Evolutionary conservation across 2,888 invertebrate genomes (phyloP), one percentile per base, ranked within the genome.

Genomic region (Copidosoma aretas): DNA sequence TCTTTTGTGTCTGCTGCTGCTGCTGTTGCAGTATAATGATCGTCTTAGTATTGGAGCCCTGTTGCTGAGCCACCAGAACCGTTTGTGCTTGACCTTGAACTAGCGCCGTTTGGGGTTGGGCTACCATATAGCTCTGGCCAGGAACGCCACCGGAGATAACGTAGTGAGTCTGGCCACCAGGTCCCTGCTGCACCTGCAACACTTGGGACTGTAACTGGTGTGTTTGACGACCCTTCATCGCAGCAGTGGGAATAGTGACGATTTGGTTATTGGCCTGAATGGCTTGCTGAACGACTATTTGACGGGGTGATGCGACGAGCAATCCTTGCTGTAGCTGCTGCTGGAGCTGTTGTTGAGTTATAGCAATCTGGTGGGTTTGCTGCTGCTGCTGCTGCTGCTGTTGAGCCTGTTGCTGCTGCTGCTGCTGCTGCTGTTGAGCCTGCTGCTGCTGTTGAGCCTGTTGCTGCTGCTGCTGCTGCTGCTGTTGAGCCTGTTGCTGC

Each of bases 11-110:
- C 1, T 85, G 82, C 1, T 84, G 77, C 67, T 85, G 84, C 74
- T 88, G 88, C 22, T 89, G 90, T 75, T 91, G 91, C 52, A 91
- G 82, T 60, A 91, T 88, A 58, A 91, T 91, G 41, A 91, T 91
- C 0, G 91, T 91, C 76, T 91, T 91, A 0, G 90, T 86, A 2
- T 87, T 87, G 0, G 89, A 86, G 0, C 88, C 89, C 73, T 88
- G 88, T 70, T 91, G 90, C 75, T 90, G 90, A 0, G 91, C 89
- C 0, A 91, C 88, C 1, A 91, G 81, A 0, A 91, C 87, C 0
- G 91, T 90, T 74, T 89, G 89, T 1, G 87, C 85, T 75, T 88
- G 88, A 0, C 88, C 88, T 73, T 88, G 87, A 0, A 88, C 87
- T 41, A 88, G 79, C 0, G 87, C 87, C 1, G 88, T 87, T 71